A percentile compares a stretch with the other conserved stretches of the same genome.
Evolutionary conservation across 2,797 vertebrate genomes (phyloP).

Genomic region (Eremophila alpestris): DNA sequence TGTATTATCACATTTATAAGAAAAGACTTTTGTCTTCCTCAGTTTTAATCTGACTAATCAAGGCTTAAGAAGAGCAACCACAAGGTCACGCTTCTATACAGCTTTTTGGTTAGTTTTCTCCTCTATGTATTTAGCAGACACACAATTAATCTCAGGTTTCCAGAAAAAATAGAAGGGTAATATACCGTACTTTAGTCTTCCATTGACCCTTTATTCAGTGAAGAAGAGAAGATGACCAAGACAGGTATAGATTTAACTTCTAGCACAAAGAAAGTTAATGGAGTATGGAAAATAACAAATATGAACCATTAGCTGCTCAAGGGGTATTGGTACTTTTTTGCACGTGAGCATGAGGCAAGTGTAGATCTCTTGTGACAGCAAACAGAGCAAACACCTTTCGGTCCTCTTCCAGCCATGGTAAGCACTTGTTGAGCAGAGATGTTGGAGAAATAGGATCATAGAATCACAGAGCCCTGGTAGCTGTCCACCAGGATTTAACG

Average conservation of each 20-base stretch:
- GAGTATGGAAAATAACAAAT: not conserved
- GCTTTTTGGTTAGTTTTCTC: not conserved
- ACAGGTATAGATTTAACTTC: not conserved
- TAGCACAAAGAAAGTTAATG: not conserved
- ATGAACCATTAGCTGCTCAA: not conserved
- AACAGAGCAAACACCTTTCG: fast-evolving
- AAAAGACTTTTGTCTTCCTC: not conserved
- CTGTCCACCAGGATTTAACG: not conserved
- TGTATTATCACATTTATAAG: not conserved
- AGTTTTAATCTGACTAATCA: not conserved
- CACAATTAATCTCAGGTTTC: not conserved
- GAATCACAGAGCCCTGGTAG: fast-evolving
- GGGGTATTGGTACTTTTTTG: fast-evolving
- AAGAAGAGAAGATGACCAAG: not conserved
- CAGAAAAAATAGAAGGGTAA: not conserved
- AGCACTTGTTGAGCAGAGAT: not conserved
- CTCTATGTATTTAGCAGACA: not conserved
- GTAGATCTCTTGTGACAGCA: not conserved
- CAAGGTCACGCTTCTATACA: not conserved
- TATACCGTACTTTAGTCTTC: not conserved
- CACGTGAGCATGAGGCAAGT: not conserved
- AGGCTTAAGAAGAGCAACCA: not conserved
- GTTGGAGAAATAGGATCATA: not conserved
- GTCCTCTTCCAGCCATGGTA: not conserved
- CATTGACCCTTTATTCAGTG: not conserved